Evolutionary conservation across 2,797 vertebrate species (phyloP).

Genomic region (Lemur catta): DNA sequence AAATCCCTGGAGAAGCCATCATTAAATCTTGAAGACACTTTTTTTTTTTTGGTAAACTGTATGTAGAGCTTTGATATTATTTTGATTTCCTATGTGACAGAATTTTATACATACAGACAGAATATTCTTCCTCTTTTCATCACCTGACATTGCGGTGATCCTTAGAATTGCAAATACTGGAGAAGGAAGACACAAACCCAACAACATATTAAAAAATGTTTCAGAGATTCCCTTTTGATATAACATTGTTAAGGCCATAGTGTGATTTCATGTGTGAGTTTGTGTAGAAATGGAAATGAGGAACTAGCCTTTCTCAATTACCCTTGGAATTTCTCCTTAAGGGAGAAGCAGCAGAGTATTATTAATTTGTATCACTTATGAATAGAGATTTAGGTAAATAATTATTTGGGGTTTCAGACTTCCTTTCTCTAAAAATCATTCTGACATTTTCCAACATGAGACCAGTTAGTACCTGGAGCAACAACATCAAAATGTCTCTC

Average conservation of each 20-base stretch:
- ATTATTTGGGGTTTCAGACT: neutral
- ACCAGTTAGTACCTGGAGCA: neutral
- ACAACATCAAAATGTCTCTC: neutral
- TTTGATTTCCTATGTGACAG: conserved; percentile 50
- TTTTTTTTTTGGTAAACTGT: conserved; percentile 45
- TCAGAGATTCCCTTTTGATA: conserved; percentile 12
- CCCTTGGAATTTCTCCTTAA: neutral
- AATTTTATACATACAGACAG: conserved; percentile 49
- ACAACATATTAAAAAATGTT: neutral
- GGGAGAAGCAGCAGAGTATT: neutral
- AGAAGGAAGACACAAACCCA: neutral
- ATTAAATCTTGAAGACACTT: conserved; percentile 62
- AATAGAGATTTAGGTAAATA: conserved; percentile 21
- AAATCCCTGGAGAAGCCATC: conserved; percentile 45
- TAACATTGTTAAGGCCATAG: neutral
- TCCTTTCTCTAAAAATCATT: conserved; percentile 30
- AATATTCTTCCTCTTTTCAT: conserved; percentile 54
- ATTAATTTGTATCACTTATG: conserved; percentile 3
- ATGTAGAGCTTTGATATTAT: conserved; percentile 66
- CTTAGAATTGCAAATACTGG: conserved; percentile 55
- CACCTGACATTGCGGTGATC: neutral
- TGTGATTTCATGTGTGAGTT: neutral
- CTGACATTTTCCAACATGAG: neutral
- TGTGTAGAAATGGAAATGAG: neutral
- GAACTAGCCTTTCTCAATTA: neutral